A percentile compares a stretch with the other conserved stretches of the same genome.
phyloP scores from a whole-genome alignment of 1,140 invertebrate species.

The Nylanderia fulva region DNA sequence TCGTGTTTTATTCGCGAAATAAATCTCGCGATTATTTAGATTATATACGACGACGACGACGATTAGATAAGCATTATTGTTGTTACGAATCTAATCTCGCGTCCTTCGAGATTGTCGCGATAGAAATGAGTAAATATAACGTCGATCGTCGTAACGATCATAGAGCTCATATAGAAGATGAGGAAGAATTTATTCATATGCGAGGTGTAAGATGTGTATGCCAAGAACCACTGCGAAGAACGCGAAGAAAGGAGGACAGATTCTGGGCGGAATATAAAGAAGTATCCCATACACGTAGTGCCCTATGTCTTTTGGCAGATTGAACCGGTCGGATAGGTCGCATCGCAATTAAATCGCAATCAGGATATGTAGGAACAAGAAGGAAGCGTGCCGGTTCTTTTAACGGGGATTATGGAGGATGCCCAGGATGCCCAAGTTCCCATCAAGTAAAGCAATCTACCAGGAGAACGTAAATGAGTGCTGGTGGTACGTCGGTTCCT shows the following conservation, averaged over 20 bases:
- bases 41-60: neutral
- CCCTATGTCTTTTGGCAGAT: neutral
- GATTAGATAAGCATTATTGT: slow-evolving; percentile 22
- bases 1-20: neutral
- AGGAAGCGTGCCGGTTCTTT: slow-evolving; percentile 70
- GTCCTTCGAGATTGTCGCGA: neutral
- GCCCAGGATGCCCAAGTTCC: slow-evolving; percentile 81
- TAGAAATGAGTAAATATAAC: slow-evolving; percentile 5
- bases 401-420: slow-evolving; percentile 76
- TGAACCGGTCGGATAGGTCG: neutral
- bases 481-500: slow-evolving; percentile 48
- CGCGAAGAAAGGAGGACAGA: too few relatives aligned
- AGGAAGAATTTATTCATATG: neutral
- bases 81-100: neutral
- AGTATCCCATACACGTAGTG: neutral
- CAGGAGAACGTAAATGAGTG: slow-evolving; percentile 73
- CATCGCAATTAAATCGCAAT: slow-evolving; percentile 73
- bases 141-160: neutral
- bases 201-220: neutral
- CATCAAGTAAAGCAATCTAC: slow-evolving; percentile 79
- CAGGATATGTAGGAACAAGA: slow-evolving; percentile 66
- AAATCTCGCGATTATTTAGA: neutral
- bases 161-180: neutral
- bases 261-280: neutral
- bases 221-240: slow-evolving; percentile 40